Percentiles rank a stretch among this genome's conserved stretches.
These are phyloP conservation scores for Stichodactyla helianthus DNA, from an alignment of 64 coral and sea anemone genomes.

Conservation along the genomic window DNA sequence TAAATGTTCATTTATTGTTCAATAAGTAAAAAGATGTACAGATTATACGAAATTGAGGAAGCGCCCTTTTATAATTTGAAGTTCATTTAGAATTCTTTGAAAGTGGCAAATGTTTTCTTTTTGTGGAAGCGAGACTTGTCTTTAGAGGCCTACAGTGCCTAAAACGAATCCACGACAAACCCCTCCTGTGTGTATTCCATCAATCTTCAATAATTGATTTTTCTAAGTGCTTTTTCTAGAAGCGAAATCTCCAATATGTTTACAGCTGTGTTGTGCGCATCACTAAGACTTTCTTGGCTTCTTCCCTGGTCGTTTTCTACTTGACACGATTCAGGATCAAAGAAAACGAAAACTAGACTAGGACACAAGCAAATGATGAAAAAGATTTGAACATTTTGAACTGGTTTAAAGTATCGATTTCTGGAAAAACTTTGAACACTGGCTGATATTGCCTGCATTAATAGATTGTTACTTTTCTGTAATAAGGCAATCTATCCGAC, in stretches of 20 bases:
- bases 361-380: no score
- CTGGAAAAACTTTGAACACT: background rate
- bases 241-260: background rate
- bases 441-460: background rate
- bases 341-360: background rate
- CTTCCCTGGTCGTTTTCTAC: background rate
- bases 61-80: background rate
- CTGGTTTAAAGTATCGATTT: background rate
- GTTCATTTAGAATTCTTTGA: constrained; percentile 13
- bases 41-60: background rate
- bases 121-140: background rate
- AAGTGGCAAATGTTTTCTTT: background rate
- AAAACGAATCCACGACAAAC: background rate
- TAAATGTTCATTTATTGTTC: no score
- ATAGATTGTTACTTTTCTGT: background rate
- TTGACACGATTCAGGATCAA: background rate
- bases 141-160: background rate
- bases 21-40: background rate
- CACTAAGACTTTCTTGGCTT: background rate
- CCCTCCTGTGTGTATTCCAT: background rate
- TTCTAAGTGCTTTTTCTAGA: constrained; percentile 1
- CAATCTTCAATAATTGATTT: constrained; percentile 14
- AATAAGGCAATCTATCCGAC: background rate
- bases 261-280: background rate
- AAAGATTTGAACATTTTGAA: background rate